Evolutionary conservation across 1,140 invertebrate species (phyloP).

Genomic region (Galleria mellonella): DNA sequence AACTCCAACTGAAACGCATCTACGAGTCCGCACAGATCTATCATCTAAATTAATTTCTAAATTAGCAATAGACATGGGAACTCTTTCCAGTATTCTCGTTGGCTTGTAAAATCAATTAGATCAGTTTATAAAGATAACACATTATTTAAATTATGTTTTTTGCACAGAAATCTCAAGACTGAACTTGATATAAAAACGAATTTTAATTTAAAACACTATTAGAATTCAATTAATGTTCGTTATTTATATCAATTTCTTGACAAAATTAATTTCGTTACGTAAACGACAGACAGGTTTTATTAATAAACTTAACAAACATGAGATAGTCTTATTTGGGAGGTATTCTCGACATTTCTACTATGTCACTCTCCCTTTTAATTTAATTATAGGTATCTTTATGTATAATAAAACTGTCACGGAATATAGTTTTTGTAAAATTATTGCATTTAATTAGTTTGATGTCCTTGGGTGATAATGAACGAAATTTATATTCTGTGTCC

Average conservation of each 20-base stretch:
- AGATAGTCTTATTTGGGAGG: too few species aligned
- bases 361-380: slow-evolving; percentile 17
- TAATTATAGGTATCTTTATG: slow-evolving; percentile 1
- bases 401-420: background rate
- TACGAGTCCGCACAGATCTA: slow-evolving; percentile 36
- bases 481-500: too few species aligned
- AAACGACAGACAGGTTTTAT: too few species aligned
- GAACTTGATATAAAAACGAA: slow-evolving; percentile 25
- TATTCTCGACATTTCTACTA: slow-evolving; percentile 24
- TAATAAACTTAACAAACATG: too few species aligned
- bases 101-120: slow-evolving; percentile 37
- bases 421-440: too few species aligned
- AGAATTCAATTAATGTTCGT: background rate
- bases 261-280: background rate
- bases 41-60: slow-evolving; percentile 18
- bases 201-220: too few species aligned
- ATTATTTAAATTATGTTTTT: slow-evolving; percentile 6
- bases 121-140: slow-evolving; percentile 15
- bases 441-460: too few species aligned
- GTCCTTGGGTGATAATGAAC: too few species aligned
- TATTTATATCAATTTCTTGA: slow-evolving; percentile 28
- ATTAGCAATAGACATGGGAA: slow-evolving; percentile 16
- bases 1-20: slow-evolving; percentile 45
- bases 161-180: slow-evolving; percentile 5
- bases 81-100: slow-evolving; percentile 27